These are phyloP conservation scores for Glossophaga mutica DNA, from an alignment of 2,797 vertebrate species.

Conservation along the genomic window DNA sequence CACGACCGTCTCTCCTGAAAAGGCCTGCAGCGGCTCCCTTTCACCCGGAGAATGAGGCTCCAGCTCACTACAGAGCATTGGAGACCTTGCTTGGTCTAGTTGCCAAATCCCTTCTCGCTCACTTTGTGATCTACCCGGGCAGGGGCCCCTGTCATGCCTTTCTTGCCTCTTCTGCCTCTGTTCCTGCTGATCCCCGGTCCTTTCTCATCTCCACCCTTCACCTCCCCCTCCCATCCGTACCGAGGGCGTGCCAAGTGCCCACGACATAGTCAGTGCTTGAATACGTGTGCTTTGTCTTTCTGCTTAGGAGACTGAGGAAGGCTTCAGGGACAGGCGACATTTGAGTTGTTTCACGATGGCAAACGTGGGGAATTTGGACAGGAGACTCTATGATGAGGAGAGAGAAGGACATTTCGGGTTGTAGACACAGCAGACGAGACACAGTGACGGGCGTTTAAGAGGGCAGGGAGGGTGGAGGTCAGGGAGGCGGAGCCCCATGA, in stretches of 20 bases:
- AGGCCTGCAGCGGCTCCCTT: background rate
- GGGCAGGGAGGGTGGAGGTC: no score
- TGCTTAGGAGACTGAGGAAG: background rate
- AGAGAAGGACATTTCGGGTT: background rate
- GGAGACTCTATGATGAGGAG: background rate
- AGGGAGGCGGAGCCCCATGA: background rate
- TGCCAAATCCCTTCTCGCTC: background rate
- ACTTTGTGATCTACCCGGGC: fast-evolving
- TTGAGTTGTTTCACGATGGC: background rate
- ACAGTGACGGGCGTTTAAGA: fast-evolving
- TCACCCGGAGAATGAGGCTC: background rate
- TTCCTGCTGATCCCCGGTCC: background rate
- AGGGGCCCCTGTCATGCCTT: no score
- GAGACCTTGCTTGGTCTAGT: background rate
- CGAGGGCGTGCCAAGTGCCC: background rate
- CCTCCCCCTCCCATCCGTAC: background rate
- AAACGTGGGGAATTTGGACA: background rate
- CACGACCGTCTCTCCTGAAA: background rate
- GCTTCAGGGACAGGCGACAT: background rate
- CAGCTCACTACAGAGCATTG: background rate
- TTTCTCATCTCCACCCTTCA: background rate
- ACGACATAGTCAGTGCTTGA: background rate
- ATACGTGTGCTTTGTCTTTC: background rate
- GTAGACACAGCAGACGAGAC: background rate
- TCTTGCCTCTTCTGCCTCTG: background rate